Evolutionary conservation across 2,888 invertebrate species (phyloP), one percentile per base, ranked within the genome.

Genomic region (Ariolimax columbianus): DNA sequence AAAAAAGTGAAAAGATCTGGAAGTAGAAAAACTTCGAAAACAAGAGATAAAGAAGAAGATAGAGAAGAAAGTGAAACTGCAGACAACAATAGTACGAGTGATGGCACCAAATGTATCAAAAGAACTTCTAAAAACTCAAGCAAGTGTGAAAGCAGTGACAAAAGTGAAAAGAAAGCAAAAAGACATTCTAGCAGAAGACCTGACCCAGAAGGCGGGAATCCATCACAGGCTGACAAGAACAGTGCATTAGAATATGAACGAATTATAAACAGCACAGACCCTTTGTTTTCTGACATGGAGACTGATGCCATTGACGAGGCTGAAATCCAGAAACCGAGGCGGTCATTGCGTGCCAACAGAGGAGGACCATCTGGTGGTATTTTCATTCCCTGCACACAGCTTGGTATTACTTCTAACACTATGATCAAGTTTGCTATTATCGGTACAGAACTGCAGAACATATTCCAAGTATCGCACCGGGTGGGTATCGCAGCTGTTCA

Each of bases 401-500:
- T 89, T n/a, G 89, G 90, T 81, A 87, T 93, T 95, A 98, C 97
- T 93, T 98, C 98, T 85, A 98, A 98, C 94, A 98, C 98, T 19
- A 97, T 98, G 96, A 98, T 99, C 97, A 98, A 98, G 95, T 98
- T 98, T 95, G 97, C 97, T 94, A 97, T 99, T 90, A 99, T 99
- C 94, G 96, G 97, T 94, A 98, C 98, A 95, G 99, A 99, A 95
- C 96, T 99, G 94, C 98, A 98, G 95, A 99, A 99, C 95, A 98
- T 98, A 94, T 97, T 97, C 96, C 97, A 97, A 94, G 97, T 97
- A 94, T 98, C 98, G 94, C 96, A 86, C 40, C 83, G 86, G 87
- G 87, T 87, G 77, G 72, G 87, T 87, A 83, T 43, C 23, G n/a
- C 14, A 63, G 47, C 3, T 33, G 33, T 19, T 68, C 51, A n/a